Base-by-base conservation (phyloP, 2,888 invertebrate species). In the Volucella zonaria region DNA sequence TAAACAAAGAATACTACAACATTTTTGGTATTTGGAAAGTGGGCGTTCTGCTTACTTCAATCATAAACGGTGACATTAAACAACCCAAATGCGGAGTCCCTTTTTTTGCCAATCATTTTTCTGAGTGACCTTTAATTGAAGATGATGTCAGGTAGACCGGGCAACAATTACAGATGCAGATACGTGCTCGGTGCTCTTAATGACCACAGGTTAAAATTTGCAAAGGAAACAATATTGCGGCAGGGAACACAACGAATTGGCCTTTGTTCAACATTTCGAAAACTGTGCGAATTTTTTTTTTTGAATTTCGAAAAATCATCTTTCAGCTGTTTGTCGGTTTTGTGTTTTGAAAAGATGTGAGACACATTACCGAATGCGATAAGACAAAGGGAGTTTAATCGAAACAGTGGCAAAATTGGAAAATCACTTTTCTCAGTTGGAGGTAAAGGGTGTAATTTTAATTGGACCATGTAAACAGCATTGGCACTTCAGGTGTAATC, bases 11-110 rank as follows among this genome's bases (percentile, higher is more conserved):
- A 38, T 52, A 31, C 18, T 49, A 11, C 11, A 23, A 45, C 18
- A 45, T 1, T 49, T 64, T 58, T 45, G 23, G 47, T 82, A 82
- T 82, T 82, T 82, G 70, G 75, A 83, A 83, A 80, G 76, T 85
- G 18, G 85, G 85, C 85, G 85, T 81, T 85, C 67, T 85, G 85
- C 85, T 85, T 85, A 85, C 85, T 59, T 77, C 85, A 77, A 73
- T 77, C 85, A 81, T 85, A 85, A 85, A 85, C 56, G 68, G 49
- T 68, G 56, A 45, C 52, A 78, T 82, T 74, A 52, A 71, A 40
- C 58, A 52, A 56, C 45, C 64, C 47, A 10, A 61, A 14, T 62
- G 15, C 58, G 15, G 40, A 15, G 15, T 77, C 66, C 56, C 70
- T 64, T 59, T 59, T 78, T 59, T 78, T 43, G 61, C 56, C 64